These are phyloP conservation scores for Cacatua alba DNA, from an alignment of 2,113 vertebrate genomes.

Conservation along the genomic window DNA sequence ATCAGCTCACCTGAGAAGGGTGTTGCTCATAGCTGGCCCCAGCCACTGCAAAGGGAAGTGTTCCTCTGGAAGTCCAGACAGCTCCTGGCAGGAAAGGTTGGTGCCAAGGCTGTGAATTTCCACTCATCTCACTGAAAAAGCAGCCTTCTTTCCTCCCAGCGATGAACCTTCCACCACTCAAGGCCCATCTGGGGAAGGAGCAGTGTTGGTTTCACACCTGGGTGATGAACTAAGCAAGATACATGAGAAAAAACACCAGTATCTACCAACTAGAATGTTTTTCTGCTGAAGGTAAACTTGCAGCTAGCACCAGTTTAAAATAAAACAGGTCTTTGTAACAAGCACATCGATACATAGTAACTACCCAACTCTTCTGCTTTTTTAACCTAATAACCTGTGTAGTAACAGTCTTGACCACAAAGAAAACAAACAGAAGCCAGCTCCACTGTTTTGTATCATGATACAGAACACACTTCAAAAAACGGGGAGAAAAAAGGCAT, in stretches of 20 bases:
- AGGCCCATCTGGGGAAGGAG: not conserved
- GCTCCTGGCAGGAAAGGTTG: not conserved
- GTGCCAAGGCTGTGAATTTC: not conserved
- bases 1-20: not conserved
- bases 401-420: not conserved
- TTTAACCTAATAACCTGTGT: not conserved
- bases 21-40: not conserved
- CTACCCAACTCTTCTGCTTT: not conserved
- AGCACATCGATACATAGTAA: not conserved
- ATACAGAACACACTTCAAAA: not conserved
- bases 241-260: not conserved
- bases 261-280: not conserved
- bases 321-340: not conserved
- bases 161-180: not conserved
- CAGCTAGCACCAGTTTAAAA: not conserved
- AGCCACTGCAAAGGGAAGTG: not conserved
- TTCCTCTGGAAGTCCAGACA: not conserved
- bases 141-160: not conserved
- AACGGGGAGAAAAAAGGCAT: rapidly evolving
- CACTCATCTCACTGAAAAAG: not conserved
- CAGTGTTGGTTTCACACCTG: not conserved
- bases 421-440: not conserved
- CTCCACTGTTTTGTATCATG: not conserved
- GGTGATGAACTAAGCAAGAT: not conserved
- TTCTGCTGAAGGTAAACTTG: not conserved